Percentiles rank a stretch among this genome's conserved stretches.
These are phyloP conservation scores for Styela clava DNA, from an alignment of 23 tunicate genomes.

Conservation along the genomic window DNA sequence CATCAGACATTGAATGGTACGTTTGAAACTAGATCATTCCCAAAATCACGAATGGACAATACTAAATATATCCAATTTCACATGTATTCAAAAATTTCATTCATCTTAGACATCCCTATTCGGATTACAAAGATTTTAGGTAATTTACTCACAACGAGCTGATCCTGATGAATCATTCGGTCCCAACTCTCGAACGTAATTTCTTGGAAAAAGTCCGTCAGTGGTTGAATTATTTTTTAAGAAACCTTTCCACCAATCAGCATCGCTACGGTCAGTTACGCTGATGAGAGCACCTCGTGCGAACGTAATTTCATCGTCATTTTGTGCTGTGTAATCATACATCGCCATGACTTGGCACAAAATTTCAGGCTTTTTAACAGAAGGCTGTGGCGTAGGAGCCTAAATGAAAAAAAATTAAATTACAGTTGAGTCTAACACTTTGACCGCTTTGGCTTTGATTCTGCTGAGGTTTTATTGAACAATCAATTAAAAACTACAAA, in stretches of 20 bases:
- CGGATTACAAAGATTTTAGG: no score
- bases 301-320: slow-evolving; percentile 74
- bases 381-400: slow-evolving; percentile 11
- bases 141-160: slow-evolving; percentile 6
- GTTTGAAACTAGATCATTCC: no score
- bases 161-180: slow-evolving; percentile 3
- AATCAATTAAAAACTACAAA: no score
- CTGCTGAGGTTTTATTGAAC: no score
- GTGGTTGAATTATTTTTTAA: slow-evolving; percentile 15
- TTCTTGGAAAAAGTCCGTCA: slow-evolving; percentile 73
- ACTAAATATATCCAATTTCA: no score
- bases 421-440: no score
- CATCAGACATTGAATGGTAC: no score
- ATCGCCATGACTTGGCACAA: slow-evolving; percentile 71
- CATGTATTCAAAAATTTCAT: no score
- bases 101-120: no score
- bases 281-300: slow-evolving; percentile 58
- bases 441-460: no score
- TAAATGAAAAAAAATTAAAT: neutral
- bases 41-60: no score
- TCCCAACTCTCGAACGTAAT: slow-evolving; percentile 69
- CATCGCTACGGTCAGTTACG: slow-evolving; percentile 64
- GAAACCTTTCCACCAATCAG: slow-evolving; percentile 95
- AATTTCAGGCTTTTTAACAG: neutral
- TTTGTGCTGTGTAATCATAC: slow-evolving; percentile 88